Evolutionary conservation across 2,113 vertebrate species (phyloP), one percentile per base, ranked within the genome.

Genomic region (Syrmaticus mikado): DNA sequence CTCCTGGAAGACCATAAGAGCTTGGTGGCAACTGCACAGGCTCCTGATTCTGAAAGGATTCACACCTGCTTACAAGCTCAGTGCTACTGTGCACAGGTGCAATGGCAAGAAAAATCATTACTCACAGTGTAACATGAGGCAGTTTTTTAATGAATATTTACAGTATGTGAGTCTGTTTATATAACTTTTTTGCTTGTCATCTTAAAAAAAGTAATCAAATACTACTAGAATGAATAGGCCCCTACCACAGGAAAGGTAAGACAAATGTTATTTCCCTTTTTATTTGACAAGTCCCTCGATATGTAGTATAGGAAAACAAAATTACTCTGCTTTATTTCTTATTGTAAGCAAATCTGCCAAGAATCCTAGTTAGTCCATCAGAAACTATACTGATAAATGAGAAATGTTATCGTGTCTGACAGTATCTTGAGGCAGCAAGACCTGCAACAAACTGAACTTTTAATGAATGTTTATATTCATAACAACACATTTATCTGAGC

Each of bases 381-480:
- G 43, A 78, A 91, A 36, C n/a, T 53, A 16, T 38, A 55, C 22
- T 30, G 30, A 70, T 43, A 55, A 17, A 58, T 80, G 73, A 86
- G 67, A 55, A 74, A 90, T 65, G 30, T 68, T 83, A 82, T 25
- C 76, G 40, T 45, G 73, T 43, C 50, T 86, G 57, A 89, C 40
- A 68, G 72, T 75, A 87, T 74, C 61, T 81, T 70, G 83, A 88
- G 34, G 85, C 13, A 60, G 57, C 40, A 85, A 86, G 65, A 46
- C 28, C 10, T 55, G 53, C 17, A 91, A 87, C 11, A 80, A 55
- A 88, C 17, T 40, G 45, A 94, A 89, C n/a, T 48, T 90, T 70
- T 40, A 94, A 70, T 86, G 73, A 93, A 81, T 89, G 60, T 4
- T 79, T 92, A 82, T 82, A 57, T 81, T 81, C 45, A 67, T 52